Conservation (phyloP, 2,888 invertebrate genomes). For the Lycia hirtaria region DNA sequence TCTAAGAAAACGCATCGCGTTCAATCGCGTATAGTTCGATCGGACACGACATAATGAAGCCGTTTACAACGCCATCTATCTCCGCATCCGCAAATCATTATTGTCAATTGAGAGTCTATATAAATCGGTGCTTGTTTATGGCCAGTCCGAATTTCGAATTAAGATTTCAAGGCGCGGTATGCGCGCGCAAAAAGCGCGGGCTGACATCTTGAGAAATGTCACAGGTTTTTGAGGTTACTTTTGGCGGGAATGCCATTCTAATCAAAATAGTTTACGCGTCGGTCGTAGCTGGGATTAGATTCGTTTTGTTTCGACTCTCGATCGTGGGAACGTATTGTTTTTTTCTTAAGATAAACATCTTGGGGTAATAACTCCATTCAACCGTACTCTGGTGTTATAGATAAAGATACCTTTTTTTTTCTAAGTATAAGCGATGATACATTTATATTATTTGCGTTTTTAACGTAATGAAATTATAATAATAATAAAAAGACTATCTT, state of each 20-base stretch:
- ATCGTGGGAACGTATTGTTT: conserved; percentile 70
- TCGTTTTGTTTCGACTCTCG: conserved; percentile 57
- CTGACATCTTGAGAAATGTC: conserved; percentile 82
- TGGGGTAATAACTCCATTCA: conserved; percentile 25
- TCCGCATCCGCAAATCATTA: conserved; percentile 62
- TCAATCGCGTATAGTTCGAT: conserved; percentile 45
- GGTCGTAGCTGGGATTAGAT: conserved; percentile 51
- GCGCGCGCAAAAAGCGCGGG: conserved; percentile 71
- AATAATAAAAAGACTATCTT: too few species aligned
- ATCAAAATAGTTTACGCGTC: conserved; percentile 85
- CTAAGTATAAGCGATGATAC: not conserved
- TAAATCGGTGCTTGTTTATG: conserved; percentile 68
- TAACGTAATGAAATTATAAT: too few species aligned
- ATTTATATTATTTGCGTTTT: too few species aligned
- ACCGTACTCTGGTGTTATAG: conserved; percentile 59
- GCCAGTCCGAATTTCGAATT: conserved; percentile 63
- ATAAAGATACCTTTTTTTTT: conserved; percentile 54
- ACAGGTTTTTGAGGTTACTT: conserved; percentile 69
- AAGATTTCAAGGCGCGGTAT: conserved; percentile 80
- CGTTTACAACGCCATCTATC: conserved; percentile 61
- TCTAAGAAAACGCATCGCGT: conserved; percentile 53
- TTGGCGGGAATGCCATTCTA: conserved; percentile 81
- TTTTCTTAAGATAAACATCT: conserved; percentile 45
- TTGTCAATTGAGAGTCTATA: conserved; percentile 67
- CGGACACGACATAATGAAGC: conserved; percentile 66